These are phyloP conservation scores for Oreotrochilus melanogaster DNA, from an alignment of 2,113 vertebrate species.

Conservation along the genomic window DNA sequence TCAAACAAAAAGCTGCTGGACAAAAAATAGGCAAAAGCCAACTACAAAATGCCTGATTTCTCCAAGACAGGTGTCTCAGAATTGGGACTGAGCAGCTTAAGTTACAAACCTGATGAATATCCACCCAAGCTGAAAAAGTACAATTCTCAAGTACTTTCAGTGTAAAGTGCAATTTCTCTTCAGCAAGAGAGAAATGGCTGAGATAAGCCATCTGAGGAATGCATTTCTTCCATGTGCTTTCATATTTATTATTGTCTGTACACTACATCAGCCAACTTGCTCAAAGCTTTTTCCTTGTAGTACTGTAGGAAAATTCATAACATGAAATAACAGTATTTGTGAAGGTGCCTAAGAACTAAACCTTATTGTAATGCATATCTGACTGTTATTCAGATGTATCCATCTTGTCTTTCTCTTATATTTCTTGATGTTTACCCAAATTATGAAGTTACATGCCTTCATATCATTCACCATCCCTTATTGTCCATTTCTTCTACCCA, in stretches of 20 bases:
- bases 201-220: background rate
- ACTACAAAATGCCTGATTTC: background rate
- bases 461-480: background rate
- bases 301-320: background rate
- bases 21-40: background rate
- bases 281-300: background rate
- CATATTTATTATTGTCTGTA: background rate
- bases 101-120: background rate
- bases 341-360: background rate
- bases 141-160: background rate
- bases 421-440: background rate
- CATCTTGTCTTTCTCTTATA: background rate
- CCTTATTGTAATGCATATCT: background rate
- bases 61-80: background rate
- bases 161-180: background rate
- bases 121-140: background rate
- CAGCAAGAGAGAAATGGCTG: background rate
- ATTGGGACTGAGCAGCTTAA: background rate
- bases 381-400: background rate
- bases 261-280: background rate
- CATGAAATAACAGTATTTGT: background rate
- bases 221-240: background rate
- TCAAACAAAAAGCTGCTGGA: background rate
- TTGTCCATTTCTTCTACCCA: background rate
- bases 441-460: background rate